Base-by-base conservation (phyloP, 2,113 vertebrate species). In the Pardalotus punctatus region DNA sequence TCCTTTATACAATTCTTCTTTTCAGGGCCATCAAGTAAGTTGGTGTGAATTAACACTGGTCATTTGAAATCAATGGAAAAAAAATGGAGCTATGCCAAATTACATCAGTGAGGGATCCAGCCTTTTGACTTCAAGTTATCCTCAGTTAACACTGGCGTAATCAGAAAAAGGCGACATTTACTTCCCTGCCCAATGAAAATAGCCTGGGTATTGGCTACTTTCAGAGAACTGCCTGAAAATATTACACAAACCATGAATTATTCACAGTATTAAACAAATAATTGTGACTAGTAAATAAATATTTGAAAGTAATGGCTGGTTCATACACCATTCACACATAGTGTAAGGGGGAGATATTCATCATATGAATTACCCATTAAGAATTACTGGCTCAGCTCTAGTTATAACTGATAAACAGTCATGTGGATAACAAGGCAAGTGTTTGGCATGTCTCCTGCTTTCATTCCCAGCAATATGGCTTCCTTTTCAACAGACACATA, bases 281-380 rank as follows among this genome's bases (percentile, higher is more conserved):
- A 97, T 95, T 96, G 95, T 96, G 95, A 96, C 84, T 92, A 94
- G 93, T 93, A 97, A 97, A 97, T 95, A 97, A 96, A 95, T 96
- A 96, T 96, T 96, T 96, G 94, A 95, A 94, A 96, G 94, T 67
- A 96, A 93, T 94, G 95, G 79, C 92, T 86, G 85, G 54, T 88
- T 94, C 93, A 93, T 66, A 70, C 71, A 86, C 92, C 81, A 96
- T 95, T 97, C 92, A 96, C 87, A 88, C 92, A 36, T 7, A 90
- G 93, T 14, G 60, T 95, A 71, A 88, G 92, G 88, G 92, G 93
- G 88, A 93, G 92, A 95, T 96, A 96, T 93, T 96, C 94, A 94
- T 97, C 94, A 94, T 60, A 92, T 96, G 96, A 97, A 97, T 96
- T 95, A 88, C 82, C 92, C 94, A 97, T 96, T 95, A 96, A 95